Evolutionary conservation across 2,113 vertebrate species (phyloP).

Genomic region (Picathartes gymnocephalus): DNA sequence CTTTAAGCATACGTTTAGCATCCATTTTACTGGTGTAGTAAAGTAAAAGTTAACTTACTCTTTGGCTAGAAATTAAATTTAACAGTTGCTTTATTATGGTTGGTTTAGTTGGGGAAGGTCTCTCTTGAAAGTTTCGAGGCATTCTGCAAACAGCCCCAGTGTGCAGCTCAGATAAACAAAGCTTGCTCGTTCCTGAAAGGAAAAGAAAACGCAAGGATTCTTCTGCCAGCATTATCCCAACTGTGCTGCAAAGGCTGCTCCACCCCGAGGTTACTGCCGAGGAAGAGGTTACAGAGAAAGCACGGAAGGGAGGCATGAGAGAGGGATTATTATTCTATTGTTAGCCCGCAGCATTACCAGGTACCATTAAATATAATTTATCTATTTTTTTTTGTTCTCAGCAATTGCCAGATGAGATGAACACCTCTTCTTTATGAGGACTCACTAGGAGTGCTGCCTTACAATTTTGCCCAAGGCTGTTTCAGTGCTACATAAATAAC

Average conservation of each 20-base stretch:
- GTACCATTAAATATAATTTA: slow-evolving; percentile 6
- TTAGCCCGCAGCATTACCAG: neutral
- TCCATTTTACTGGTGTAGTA: neutral
- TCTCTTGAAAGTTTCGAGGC: slow-evolving; percentile 16
- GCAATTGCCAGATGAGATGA: neutral
- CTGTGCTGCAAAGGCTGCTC: neutral
- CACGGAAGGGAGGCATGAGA: neutral
- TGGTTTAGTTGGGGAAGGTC: slow-evolving; percentile 21
- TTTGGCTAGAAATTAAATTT: slow-evolving; percentile 39
- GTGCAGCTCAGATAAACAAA: slow-evolving; percentile 27
- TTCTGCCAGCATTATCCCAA: neutral
- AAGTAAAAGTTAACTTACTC: slow-evolving; percentile 42
- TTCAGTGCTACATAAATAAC: neutral
- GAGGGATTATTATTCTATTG: neutral
- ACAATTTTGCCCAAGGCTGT: neutral
- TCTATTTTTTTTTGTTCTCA: neutral
- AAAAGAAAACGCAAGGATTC: neutral
- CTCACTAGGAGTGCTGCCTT: neutral
- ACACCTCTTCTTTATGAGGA: neutral
- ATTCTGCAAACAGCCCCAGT: neutral
- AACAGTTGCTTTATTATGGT: slow-evolving; percentile 15
- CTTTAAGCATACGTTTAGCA: neutral
- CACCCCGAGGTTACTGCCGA: neutral
- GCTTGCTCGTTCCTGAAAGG: neutral
- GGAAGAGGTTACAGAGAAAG: neutral